Evolutionary conservation across 2,888 invertebrate genomes (phyloP).

Genomic region (Alloplasta piceator): DNA sequence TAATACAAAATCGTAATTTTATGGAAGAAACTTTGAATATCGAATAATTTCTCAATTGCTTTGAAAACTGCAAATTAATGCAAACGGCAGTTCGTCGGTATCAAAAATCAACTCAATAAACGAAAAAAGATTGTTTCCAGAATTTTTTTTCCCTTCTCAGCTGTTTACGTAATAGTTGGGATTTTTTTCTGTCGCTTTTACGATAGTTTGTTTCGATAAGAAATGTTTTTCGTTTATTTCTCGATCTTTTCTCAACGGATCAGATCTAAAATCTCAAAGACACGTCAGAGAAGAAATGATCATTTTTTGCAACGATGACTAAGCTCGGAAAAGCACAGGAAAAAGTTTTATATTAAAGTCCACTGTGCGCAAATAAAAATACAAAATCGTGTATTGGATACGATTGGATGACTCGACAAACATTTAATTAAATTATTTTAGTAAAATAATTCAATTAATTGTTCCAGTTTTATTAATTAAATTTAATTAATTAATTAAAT

Average conservation of each 20-base stretch:
- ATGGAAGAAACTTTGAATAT: too few species aligned
- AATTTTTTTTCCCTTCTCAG: too few species aligned
- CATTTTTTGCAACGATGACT: constrained; percentile 25
- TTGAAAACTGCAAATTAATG: too few species aligned
- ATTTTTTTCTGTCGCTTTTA: neutral
- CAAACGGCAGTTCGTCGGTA: too few species aligned
- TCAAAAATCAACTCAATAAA: too few species aligned
- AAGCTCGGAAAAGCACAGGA: constrained; percentile 9
- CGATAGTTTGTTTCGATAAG: neutral
- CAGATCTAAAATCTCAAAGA: too few species aligned
- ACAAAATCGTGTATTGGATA: neutral
- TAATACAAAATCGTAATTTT: too few species aligned
- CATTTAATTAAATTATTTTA: neutral
- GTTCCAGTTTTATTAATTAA: too few species aligned
- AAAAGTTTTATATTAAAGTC: neutral
- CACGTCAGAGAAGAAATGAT: constrained; percentile 6
- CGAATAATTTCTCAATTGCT: too few species aligned
- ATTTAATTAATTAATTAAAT: neutral
- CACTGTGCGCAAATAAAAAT: neutral
- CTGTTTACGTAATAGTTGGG: too few species aligned
- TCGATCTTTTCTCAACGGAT: neutral
- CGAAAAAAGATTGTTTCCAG: too few species aligned
- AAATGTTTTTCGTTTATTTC: neutral
- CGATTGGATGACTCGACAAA: neutral
- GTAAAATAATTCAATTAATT: too few species aligned